Percentiles rank a stretch among this genome's conserved stretches.
These are phyloP conservation scores for Rhagoletis pomonella DNA, from an alignment of 1,140 invertebrate genomes.

Conservation along the genomic window DNA sequence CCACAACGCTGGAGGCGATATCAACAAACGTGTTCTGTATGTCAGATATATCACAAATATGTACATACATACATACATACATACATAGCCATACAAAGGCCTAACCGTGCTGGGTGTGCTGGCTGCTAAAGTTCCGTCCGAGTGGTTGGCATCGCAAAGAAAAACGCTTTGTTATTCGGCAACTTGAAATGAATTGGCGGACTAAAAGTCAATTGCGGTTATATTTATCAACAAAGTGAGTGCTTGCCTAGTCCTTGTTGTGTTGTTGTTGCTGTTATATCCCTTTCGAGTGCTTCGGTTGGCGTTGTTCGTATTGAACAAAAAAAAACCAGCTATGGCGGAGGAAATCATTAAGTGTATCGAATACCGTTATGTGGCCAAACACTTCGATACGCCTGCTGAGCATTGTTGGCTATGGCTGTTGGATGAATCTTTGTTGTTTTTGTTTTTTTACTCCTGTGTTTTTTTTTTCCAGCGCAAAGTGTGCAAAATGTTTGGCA, in stretches of 20 bases:
- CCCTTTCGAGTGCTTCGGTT: slow-evolving; percentile 37
- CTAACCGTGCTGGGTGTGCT: background rate
- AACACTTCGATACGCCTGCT: slow-evolving; percentile 24
- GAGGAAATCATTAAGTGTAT: slow-evolving; percentile 49
- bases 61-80: background rate
- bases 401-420: background rate
- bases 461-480: slow-evolving; percentile 11
- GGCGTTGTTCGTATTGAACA: slow-evolving; percentile 23
- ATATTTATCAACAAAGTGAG: slow-evolving; percentile 50
- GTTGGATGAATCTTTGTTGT: background rate
- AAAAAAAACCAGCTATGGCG: background rate
- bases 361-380: slow-evolving; percentile 26
- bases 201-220: slow-evolving; percentile 51
- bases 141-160: slow-evolving; percentile 39
- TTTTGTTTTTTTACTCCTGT: background rate
- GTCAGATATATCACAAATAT: background rate
- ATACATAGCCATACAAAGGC: background rate
- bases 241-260: background rate
- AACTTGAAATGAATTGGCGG: slow-evolving; percentile 50
- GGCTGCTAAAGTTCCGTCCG: background rate
- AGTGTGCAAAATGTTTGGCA: slow-evolving; percentile 43
- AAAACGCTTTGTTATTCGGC: slow-evolving; percentile 45
- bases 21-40: background rate
- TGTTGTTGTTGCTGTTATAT: slow-evolving; percentile 5
- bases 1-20: background rate